Evolutionary conservation across 30 jellyfish, hydroid and myxozoan species (phyloP).

Genomic region (Haliclystus octoradiatus): DNA sequence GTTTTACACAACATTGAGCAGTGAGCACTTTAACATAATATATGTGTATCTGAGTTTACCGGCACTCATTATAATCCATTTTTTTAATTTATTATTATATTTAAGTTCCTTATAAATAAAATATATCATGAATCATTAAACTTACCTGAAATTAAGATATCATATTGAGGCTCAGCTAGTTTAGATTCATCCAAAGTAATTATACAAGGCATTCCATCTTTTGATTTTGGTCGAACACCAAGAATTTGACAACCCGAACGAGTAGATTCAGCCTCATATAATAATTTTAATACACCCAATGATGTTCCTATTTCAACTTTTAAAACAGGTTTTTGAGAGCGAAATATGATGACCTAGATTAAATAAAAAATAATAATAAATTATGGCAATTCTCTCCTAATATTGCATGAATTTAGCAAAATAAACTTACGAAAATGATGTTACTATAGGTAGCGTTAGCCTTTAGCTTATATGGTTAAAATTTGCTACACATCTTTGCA

Average conservation of each 20-base stretch:
- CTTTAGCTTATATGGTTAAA: too few species aligned
- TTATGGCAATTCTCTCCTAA: too few species aligned
- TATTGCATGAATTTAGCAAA: too few species aligned
- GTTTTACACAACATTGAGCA: too few species aligned
- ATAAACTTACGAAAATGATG: too few species aligned
- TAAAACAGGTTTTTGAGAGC: constrained; percentile 57
- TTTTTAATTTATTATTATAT: too few species aligned
- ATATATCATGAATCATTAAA: neutral
- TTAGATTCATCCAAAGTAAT: constrained; percentile 79
- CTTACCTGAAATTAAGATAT: constrained; percentile 66
- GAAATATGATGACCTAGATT: constrained; percentile 60
- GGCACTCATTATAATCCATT: too few species aligned
- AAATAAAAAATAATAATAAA: too few species aligned
- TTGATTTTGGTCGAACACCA: constrained; percentile 54
- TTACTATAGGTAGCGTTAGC: too few species aligned
- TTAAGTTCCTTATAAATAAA: neutral
- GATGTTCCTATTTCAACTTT: constrained; percentile 89
- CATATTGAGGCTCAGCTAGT: constrained; percentile 71
- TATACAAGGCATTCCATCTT: constrained; percentile 77
- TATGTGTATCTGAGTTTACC: too few species aligned
- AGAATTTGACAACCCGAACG: constrained; percentile 56
- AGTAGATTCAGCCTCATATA: constrained; percentile 78
- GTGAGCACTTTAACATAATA: too few species aligned
- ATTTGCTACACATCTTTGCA: too few species aligned
- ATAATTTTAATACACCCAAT: constrained; percentile 66